Evolutionary conservation across 2,797 vertebrate species (phyloP).

Genomic region (Gastrophryne carolinensis): DNA sequence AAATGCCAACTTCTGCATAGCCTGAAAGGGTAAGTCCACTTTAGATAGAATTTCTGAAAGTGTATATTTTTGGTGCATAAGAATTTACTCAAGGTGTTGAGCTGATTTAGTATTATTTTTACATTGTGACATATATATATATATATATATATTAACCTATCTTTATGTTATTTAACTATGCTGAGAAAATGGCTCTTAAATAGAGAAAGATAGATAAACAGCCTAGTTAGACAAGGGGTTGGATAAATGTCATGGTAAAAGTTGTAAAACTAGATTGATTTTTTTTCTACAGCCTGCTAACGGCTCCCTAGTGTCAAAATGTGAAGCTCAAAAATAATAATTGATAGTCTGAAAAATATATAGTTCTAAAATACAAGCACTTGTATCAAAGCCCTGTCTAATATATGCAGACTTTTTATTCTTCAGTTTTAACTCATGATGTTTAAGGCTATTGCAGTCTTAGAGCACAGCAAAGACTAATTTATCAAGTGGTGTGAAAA

Average conservation of each 20-base stretch:
- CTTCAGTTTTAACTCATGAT: constrained; percentile 59
- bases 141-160: too few relatives aligned
- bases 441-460: not conserved
- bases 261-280: constrained; percentile 77
- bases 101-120: too few relatives aligned
- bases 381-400: constrained; percentile 46
- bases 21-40: too few relatives aligned
- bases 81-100: too few relatives aligned
- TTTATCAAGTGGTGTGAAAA: constrained; percentile 13
- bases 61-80: too few relatives aligned
- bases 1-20: too few relatives aligned
- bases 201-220: constrained; percentile 61
- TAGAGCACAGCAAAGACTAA: not conserved
- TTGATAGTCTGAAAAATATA: constrained; percentile 71
- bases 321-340: constrained; percentile 71
- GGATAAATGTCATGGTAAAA: constrained; percentile 69
- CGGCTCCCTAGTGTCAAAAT: constrained; percentile 68
- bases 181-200: constrained; percentile 29
- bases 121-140: too few relatives aligned
- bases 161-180: too few relatives aligned
- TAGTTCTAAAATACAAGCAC: constrained; percentile 48
- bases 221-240: constrained; percentile 62
- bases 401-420: constrained; percentile 68
- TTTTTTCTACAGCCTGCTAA: constrained; percentile 71
- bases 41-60: too few relatives aligned